Conservation (phyloP, 2,113 vertebrate genomes). For the Datnioides undecimradiatus region DNA sequence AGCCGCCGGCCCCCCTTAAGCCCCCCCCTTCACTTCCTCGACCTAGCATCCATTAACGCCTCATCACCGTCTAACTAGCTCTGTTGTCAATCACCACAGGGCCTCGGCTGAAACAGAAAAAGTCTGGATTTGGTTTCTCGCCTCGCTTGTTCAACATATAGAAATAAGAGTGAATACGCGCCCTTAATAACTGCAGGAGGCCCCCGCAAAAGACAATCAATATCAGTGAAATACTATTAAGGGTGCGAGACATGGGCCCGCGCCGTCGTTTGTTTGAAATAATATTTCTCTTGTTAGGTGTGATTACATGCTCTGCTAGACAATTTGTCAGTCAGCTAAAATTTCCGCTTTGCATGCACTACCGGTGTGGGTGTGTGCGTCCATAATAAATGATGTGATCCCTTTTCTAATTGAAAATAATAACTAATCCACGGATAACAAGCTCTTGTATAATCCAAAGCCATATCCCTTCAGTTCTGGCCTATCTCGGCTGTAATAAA, state of each 20-base stretch:
- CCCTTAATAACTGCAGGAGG: conserved; percentile 7
- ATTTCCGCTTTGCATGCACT: conserved; percentile 53
- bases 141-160: conserved; percentile 46
- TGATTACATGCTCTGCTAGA: conserved; percentile 63
- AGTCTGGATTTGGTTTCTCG: conserved; percentile 73
- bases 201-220: conserved; percentile 57
- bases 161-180: conserved; percentile 14
- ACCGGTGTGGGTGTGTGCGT: conserved; percentile 44
- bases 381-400: conserved; percentile 68
- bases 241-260: conserved; percentile 32
- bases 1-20: conserved; percentile 57
- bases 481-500: conserved; percentile 78
- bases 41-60: conserved; percentile 84
- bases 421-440: conserved; percentile 75
- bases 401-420: conserved; percentile 81
- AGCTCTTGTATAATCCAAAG: conserved; percentile 70
- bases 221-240: conserved; percentile 58
- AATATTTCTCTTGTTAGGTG: conserved; percentile 63
- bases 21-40: conserved; percentile 46
- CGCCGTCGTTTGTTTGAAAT: conserved; percentile 65
- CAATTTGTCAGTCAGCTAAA: conserved; percentile 69
- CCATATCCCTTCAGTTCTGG: conserved; percentile 73
- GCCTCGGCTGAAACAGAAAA: conserved; percentile 65
- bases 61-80: conserved; percentile 85
- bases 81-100: conserved; percentile 86